A percentile compares a stretch with the other conserved stretches of the same genome.
phyloP scores from a whole-genome alignment of 2,888 invertebrate species.

The Cenopis cana region DNA sequence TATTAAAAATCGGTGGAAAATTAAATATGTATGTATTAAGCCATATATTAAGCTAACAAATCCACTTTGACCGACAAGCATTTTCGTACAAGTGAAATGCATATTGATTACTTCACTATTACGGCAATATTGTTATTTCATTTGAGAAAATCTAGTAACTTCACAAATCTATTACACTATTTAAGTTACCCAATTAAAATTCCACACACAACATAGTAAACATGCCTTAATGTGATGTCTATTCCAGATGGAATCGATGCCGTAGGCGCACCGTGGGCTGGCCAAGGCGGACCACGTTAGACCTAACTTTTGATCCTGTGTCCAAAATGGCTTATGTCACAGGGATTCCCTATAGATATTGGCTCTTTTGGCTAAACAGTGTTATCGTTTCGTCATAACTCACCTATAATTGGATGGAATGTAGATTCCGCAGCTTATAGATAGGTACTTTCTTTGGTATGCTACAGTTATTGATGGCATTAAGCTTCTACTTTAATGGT shows the following conservation, averaged over 20 bases:
- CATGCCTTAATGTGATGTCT: constrained; percentile 23
- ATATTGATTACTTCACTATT: too few species aligned
- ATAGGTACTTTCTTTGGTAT: constrained; percentile 15
- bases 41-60: too few species aligned
- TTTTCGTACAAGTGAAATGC: too few species aligned
- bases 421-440: constrained; percentile 18
- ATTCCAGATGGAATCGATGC: constrained; percentile 15
- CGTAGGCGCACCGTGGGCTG: constrained; percentile 32
- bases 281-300: constrained; percentile 23
- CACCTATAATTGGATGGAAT: constrained; percentile 31
- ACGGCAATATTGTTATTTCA: too few species aligned
- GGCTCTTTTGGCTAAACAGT: background rate
- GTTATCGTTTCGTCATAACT: constrained; percentile 33
- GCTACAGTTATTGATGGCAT: background rate
- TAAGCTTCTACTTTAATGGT: too few species aligned
- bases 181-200: constrained; percentile 20
- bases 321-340: background rate
- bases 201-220: constrained; percentile 12
- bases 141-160: background rate
- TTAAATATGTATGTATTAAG: too few species aligned
- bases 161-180: constrained; percentile 9
- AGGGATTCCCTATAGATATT: too few species aligned
- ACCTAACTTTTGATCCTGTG: constrained; percentile 6
- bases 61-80: too few species aligned
- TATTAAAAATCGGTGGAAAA: too few species aligned